Percentiles rank a stretch among this genome's conserved stretches.
These are phyloP conservation scores for Dascyllus trimaculatus DNA, from an alignment of 2,113 vertebrate species.

Conservation along the genomic window DNA sequence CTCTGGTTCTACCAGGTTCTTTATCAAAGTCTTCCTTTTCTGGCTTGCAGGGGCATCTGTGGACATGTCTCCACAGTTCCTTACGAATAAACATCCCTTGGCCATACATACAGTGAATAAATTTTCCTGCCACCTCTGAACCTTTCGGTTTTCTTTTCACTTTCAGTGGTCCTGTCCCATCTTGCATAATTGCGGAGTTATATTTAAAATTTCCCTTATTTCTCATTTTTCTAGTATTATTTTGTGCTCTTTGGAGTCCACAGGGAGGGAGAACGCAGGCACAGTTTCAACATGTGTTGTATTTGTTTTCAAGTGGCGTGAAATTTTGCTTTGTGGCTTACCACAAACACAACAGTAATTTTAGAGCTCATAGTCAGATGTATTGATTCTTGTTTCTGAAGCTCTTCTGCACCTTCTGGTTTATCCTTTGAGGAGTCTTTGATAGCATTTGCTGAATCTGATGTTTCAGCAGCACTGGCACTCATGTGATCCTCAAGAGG, in stretches of 20 bases:
- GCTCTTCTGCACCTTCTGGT: neutral
- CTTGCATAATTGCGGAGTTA: neutral
- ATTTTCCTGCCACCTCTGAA: neutral
- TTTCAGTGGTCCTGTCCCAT: neutral
- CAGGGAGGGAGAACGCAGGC: neutral
- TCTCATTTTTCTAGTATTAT: slow-evolving; percentile 8
- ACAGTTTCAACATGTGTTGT: slow-evolving; percentile 2
- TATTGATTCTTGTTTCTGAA: neutral
- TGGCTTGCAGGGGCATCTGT: slow-evolving; percentile 16
- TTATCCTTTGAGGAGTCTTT: slow-evolving; percentile 8
- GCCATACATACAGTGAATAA: slow-evolving; percentile 25
- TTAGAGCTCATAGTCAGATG: neutral
- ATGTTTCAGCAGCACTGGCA: neutral
- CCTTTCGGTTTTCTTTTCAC: slow-evolving; percentile 17
- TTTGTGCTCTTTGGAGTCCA: neutral
- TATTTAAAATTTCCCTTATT: slow-evolving; percentile 28
- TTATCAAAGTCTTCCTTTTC: neutral
- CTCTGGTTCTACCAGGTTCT: slow-evolving; percentile 21
- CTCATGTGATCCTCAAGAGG: neutral
- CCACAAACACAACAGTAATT: slow-evolving; percentile 21
- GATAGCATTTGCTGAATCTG: neutral
- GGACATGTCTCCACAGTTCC: slow-evolving; percentile 26
- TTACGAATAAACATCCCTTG: slow-evolving; percentile 6
- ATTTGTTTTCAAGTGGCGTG: slow-evolving; percentile 17
- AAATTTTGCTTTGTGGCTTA: slow-evolving; percentile 25